Base-by-base conservation (phyloP, 2,888 invertebrate genomes). In the Nomada goodeniana region DNA sequence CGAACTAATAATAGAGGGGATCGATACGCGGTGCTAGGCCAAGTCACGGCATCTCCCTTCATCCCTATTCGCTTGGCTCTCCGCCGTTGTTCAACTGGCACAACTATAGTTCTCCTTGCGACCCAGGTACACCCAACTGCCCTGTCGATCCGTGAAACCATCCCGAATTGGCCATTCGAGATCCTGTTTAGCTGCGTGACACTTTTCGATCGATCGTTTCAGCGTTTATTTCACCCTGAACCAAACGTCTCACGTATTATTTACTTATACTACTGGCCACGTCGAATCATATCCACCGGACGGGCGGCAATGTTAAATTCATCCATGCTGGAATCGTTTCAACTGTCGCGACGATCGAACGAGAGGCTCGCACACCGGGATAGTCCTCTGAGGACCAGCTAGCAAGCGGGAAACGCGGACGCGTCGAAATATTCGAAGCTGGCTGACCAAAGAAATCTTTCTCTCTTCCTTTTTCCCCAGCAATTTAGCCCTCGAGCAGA, bases 1-100 rank as follows among this genome's bases (percentile, higher is more conserved):
- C 83, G 88, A 84, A 90, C 91, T 92, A 92, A 91, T 92, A 92
- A 92, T 92, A 92, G 92, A 87, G 85, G 89, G 87, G 91, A 92
- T 92, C 92, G 89, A 92, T 91, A 86, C 79, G 77, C 67, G 70
- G 57, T 63, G 82, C 52, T 80, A 68, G 87, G 72, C 61, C 52
- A 68, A 83, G 79, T 82, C 82, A 74, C 75, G 69, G 75, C 50
- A 65, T 67, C 68, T 57, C 68, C 53, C 60, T 23, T 53, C 70
- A 2, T 23, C 72, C 65, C 57, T 23, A 23, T 13, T 13, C 42
- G 50, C 61, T 69, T 18, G 47, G 20, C 20, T 26, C 13, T 13
- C 50, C 64, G 53, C 20, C 59, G 20, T 26, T 55, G 67, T 80
- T 61, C 36, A 67, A 80, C 80, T 26, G 70, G 50, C 80, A 74